Evolutionary conservation across 2,888 invertebrate species (phyloP).

Genomic region (Meloe dianella): DNA sequence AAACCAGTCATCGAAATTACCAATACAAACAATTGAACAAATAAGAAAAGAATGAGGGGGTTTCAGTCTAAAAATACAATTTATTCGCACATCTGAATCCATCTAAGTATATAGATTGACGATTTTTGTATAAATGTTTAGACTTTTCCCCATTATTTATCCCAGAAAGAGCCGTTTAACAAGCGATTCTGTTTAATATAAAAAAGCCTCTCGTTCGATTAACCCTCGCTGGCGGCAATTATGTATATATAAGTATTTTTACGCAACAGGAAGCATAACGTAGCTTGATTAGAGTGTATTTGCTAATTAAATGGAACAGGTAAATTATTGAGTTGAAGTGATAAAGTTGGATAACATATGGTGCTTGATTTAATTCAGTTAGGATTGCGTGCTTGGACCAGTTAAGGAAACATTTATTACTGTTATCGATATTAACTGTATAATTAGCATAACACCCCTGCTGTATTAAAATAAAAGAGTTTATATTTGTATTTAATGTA

Average conservation of each 20-base stretch:
- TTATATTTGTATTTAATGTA: neutral
- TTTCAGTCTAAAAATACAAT: neutral
- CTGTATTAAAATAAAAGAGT: neutral
- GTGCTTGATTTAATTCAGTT: constrained; percentile 33
- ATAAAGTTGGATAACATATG: constrained; percentile 38
- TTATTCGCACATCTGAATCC: neutral
- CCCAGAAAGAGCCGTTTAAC: neutral
- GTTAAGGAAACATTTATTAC: constrained; percentile 39
- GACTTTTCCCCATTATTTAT: too few relatives aligned
- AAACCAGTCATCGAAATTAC: constrained; percentile 8
- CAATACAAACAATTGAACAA: neutral
- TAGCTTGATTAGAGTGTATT: constrained; percentile 25
- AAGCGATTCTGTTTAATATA: too few relatives aligned
- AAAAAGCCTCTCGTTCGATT: neutral
- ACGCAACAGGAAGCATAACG: constrained; percentile 29
- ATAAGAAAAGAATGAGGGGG: neutral
- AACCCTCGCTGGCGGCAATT: neutral
- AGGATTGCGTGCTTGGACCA: constrained; percentile 32
- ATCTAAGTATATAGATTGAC: too few relatives aligned
- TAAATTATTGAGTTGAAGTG: constrained; percentile 36
- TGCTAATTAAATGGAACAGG: constrained; percentile 41
- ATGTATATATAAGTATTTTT: constrained; percentile 29
- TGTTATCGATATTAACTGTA: constrained; percentile 35
- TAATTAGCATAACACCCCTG: constrained; percentile 31
- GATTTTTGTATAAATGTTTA: too few relatives aligned